Percentiles rank a stretch among this genome's conserved stretches.
phyloP scores from a whole-genome alignment of 2,888 invertebrate genomes.

The Temnothorax unifasciatus region DNA sequence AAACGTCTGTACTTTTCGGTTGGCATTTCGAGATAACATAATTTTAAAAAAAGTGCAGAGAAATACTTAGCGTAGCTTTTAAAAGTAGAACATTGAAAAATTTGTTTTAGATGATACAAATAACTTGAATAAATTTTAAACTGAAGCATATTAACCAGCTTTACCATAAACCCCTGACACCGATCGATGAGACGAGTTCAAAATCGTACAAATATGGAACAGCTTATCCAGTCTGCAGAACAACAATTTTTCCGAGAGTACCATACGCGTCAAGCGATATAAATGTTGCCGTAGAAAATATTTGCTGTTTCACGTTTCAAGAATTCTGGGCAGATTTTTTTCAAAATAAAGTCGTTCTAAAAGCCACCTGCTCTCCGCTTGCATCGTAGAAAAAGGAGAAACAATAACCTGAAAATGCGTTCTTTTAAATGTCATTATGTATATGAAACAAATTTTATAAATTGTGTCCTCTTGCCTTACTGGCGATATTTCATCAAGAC shows the following conservation, averaged over 20 bases:
- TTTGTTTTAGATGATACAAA: not conserved
- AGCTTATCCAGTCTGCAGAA: constrained; percentile 29
- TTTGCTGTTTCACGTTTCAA: constrained; percentile 41
- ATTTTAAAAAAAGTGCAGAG: not conserved
- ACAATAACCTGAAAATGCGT: not conserved
- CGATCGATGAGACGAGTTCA: constrained; percentile 1
- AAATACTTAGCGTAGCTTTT: not conserved
- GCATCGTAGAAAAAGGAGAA: not conserved
- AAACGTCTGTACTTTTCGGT: not conserved
- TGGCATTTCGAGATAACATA: not conserved
- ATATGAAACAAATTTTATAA: not conserved
- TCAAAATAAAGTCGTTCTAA: constrained; percentile 10
- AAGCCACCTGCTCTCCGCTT: not conserved
- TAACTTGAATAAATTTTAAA: not conserved
- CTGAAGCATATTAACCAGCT: not conserved
- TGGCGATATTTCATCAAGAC: not conserved
- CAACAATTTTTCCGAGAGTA: constrained; percentile 32
- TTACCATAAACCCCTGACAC: not conserved
- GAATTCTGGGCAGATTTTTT: constrained; percentile 27
- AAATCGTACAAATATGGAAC: constrained; percentile 47
- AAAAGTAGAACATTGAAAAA: not conserved
- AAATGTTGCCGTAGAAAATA: constrained; percentile 34
- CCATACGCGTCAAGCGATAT: not conserved
- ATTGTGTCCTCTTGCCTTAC: not conserved
- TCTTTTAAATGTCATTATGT: not conserved